Conservation (phyloP, 2,888 invertebrate species). For the Charanyca ferruginea region DNA sequence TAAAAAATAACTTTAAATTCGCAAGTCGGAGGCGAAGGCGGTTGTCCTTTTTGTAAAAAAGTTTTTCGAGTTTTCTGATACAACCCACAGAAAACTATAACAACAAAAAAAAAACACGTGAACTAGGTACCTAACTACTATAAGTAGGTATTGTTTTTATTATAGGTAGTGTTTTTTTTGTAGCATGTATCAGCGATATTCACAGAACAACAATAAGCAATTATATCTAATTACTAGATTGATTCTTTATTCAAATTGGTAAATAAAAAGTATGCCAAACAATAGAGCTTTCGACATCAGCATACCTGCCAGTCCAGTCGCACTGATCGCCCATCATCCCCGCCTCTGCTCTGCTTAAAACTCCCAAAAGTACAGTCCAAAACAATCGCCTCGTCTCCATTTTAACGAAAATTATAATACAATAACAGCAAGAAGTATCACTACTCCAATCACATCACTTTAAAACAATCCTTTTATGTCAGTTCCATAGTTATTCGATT, state of each 20-base stretch:
- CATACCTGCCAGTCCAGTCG: constrained; percentile 94
- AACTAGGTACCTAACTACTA: too few relatives aligned
- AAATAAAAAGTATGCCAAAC: constrained; percentile 67
- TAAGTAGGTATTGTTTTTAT: too few relatives aligned
- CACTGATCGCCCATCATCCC: constrained; percentile 93
- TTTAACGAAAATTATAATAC: constrained; percentile 67
- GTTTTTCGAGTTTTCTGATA: too few relatives aligned
- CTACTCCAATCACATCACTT: constrained; percentile 75
- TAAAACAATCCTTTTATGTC: constrained; percentile 56
- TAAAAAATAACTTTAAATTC: too few relatives aligned
- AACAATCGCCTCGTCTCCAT: constrained; percentile 79
- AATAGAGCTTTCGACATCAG: constrained; percentile 70
- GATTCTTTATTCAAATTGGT: constrained; percentile 39
- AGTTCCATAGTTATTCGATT: constrained; percentile 55
- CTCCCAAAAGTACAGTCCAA: constrained; percentile 85
- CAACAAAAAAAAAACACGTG: too few relatives aligned
- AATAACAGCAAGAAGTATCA: constrained; percentile 54
- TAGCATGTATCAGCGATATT: too few relatives aligned
- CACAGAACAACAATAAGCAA: constrained; percentile 27
- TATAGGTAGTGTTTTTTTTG: too few relatives aligned
- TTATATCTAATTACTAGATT: constrained; percentile 42
- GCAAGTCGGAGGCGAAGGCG: too few relatives aligned
- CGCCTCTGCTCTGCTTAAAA: constrained; percentile 87
- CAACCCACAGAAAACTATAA: too few relatives aligned
- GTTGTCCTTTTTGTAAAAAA: too few relatives aligned